Evolutionary conservation across 2,113 vertebrate genomes (phyloP), one percentile per base, ranked within the genome.

Genomic region (Aspidoscelis tigris): DNA sequence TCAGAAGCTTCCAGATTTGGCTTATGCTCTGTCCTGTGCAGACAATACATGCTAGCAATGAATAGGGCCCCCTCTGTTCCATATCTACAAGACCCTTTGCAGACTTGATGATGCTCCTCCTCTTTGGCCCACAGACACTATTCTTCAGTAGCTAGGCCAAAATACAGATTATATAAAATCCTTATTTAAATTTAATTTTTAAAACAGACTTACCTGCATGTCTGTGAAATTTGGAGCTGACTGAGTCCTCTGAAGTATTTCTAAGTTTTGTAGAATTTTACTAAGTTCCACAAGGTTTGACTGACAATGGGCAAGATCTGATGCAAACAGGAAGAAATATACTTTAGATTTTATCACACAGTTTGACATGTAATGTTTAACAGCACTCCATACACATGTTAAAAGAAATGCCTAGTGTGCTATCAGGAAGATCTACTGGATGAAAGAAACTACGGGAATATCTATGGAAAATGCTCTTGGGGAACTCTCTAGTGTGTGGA

Each of bases 191-290:
- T 89, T 22, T 92, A 61, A 93, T 90, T 82, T 68, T 68, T 72
- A 11, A 74, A 86, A 71, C 1, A 65, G 44, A 86, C 86, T 95
- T 97, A 97, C 97, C 97, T 97, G 97, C 95, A 97, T 97, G 85
- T 99, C 98, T 88, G 97, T 98, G 95, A 99, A 99, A 93, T 98
- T 99, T 73, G 99, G 99, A 2, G 97, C 99, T 68, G 99, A 99
- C 91, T 99, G 99, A 76, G 99, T 99, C 94, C 98, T 98, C 90
- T 99, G 99, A 55, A 99, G 95, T 89, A 99, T 99, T 96, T 99
- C 99, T 95, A 99, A 94, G 94, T 97, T 99, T 94, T 99, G 97
- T 91, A 99, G 95, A 86, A 99, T 96, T 91, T 97, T 97, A 95
- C 97, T 99, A 90, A 99, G 96, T 95, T 99, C 98, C 22, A 98